A percentile compares a stretch with the other conserved stretches of the same genome.
Evolutionary conservation across 1,140 invertebrate species (phyloP).

Genomic region (Heliconius hermathena): DNA sequence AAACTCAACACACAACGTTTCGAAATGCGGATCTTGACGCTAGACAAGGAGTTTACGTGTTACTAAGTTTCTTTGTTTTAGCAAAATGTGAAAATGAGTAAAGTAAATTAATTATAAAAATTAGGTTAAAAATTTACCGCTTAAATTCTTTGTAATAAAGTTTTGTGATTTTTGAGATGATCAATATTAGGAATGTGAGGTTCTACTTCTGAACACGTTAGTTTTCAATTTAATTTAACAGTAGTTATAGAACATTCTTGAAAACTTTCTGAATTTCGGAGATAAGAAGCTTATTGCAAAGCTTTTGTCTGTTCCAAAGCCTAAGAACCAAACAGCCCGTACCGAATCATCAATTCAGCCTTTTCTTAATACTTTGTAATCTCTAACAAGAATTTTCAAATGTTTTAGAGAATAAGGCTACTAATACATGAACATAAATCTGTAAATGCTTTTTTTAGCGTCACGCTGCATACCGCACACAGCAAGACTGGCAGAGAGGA

Average conservation of each 20-base stretch:
- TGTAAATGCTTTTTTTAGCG: no score
- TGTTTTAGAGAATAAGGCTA: neutral
- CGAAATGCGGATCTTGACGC: no score
- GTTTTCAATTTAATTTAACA: neutral
- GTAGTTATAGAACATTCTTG: neutral
- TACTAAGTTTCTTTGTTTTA: no score
- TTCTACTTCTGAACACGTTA: neutral
- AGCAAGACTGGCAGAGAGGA: no score
- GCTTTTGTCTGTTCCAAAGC: constrained; percentile 13
- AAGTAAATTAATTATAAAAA: neutral
- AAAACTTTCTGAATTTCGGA: constrained; percentile 13
- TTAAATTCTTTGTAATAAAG: neutral
- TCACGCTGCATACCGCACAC: no score
- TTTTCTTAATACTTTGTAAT: constrained; percentile 21
- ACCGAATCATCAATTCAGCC: constrained; percentile 2
- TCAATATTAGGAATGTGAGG: neutral
- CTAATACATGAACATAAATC: neutral
- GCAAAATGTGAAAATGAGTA: no score
- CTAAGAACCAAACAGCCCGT: constrained; percentile 6
- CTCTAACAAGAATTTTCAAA: constrained; percentile 14
- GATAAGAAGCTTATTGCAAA: constrained; percentile 16
- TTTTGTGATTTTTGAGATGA: no score
- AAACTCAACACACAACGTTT: no score
- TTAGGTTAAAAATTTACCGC: neutral
- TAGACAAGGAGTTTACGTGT: no score